A percentile compares a stretch with the other conserved stretches of the same genome.
Evolutionary conservation across 2,888 invertebrate species (phyloP).

Genomic region (Habrosyne pyritoides): DNA sequence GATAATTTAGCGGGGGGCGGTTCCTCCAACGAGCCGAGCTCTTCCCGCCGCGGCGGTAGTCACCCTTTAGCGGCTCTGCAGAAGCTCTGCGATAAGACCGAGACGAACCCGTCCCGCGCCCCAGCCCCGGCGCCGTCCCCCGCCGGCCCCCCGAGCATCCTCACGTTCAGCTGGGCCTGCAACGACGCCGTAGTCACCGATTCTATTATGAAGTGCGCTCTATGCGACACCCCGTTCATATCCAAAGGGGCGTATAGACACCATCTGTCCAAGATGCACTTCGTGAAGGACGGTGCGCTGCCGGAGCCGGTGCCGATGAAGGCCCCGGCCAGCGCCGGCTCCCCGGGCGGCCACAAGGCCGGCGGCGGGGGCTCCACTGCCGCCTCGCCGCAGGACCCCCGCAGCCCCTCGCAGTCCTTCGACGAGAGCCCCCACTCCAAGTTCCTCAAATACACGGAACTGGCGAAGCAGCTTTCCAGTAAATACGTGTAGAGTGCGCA

Average conservation of each 20-base stretch:
- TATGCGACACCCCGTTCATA: conserved; percentile 97
- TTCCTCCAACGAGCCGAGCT: conserved; percentile 73
- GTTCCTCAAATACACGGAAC: conserved; percentile 98
- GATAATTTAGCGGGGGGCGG: conserved; percentile 89
- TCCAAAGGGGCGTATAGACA: conserved; percentile 98
- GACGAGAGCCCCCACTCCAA: conserved; percentile 98
- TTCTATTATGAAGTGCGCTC: conserved; percentile 96
- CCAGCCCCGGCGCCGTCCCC: conserved; percentile 81
- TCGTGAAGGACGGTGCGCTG: conserved; percentile 95
- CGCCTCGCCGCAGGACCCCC: conserved; percentile 81
- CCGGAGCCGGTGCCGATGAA: conserved; percentile 89
- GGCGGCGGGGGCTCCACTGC: conserved; percentile 64
- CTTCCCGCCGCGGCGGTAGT: conserved; percentile 87
- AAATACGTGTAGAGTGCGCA: conserved; percentile 92
- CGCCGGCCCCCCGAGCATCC: conserved; percentile 91
- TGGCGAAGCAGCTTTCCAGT: conserved; percentile 98
- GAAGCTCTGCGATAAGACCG: conserved; percentile 97
- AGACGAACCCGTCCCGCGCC: conserved; percentile 87
- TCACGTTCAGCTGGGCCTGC: conserved; percentile 97
- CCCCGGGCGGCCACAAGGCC: conserved; percentile 58
- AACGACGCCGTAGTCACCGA: conserved; percentile 95
- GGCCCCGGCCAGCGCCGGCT: conserved; percentile 72
- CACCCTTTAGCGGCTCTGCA: conserved; percentile 97
- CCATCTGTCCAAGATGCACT: conserved; percentile 97
- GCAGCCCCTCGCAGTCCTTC: conserved; percentile 85